Evolutionary conservation across 2,797 vertebrate genomes (phyloP), one percentile per base, ranked within the genome.

Genomic region (Tokudaia muenninki): DNA sequence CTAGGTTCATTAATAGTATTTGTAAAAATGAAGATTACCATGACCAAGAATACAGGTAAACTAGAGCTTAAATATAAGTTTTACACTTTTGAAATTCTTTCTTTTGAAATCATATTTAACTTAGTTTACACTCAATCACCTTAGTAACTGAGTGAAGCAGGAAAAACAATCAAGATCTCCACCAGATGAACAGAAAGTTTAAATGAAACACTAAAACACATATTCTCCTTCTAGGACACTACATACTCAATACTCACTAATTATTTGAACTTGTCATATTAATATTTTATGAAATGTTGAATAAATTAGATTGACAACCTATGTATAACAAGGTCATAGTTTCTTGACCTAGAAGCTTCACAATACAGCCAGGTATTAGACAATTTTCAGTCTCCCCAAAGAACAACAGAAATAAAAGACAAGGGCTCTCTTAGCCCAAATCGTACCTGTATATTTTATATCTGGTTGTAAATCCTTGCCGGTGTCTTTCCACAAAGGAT

Each of bases 401-500:
- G 50, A 21, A 24, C 21, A 74, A 26, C 26, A 44, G 5, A 6
- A 94, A 80, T 26, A 19, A 90, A 94, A 93, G 59, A 9, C 3
- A 59, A 84, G 29, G 67, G 67, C 37, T 21, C 14, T 67, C 13
- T 55, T 6, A 77, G 88, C 67, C 57, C 72, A 34, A 34, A 0
- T 95, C 99, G 92, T 99, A 99, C 99, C 99, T 99, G 99, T 99
- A 99, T 99, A 99, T 99, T 99, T 99, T 99, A 99, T 99, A 99
- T 99, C 99, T 99, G 99, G 99, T 99, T 98, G 99, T 99, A 99
- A 99, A 99, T 99, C 99, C 99, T 99, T 99, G 99, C 98, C 99
- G 99, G 99, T 99, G 99, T 99, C 99, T 99, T 98, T 99, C 99
- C 99, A 99, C 99, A 99, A 99, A 99, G 99, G 99, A 99, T 99